phyloP scores from a whole-genome alignment of 1,140 invertebrate genomes.

The Oryctes rhinoceros region DNA sequence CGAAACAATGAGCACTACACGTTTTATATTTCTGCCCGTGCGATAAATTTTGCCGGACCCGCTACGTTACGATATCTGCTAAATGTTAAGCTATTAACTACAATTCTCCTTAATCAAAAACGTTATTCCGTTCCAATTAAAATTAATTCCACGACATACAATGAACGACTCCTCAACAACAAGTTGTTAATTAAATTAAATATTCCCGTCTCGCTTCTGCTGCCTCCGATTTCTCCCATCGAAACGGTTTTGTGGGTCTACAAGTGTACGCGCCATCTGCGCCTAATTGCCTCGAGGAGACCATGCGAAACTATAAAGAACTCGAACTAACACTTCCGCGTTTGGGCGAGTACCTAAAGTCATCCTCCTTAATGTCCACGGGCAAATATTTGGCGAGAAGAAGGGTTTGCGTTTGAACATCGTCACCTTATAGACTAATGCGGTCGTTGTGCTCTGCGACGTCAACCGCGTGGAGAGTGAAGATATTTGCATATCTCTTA shows the following conservation, averaged over 20 bases:
- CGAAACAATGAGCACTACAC: no score
- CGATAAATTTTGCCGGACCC: background rate
- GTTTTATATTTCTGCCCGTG: no score
- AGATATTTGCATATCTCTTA: no score
- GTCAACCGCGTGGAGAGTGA: no score
- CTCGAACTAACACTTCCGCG: background rate
- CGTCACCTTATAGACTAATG: background rate
- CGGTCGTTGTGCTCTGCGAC: background rate
- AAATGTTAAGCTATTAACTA: background rate
- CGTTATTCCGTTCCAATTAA: slow-evolving; percentile 3
- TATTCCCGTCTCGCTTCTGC: background rate
- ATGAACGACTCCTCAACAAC: background rate
- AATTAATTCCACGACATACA: background rate
- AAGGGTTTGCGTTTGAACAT: background rate
- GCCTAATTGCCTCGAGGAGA: background rate
- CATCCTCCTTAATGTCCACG: background rate
- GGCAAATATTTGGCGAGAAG: slow-evolving; percentile 7
- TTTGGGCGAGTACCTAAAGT: background rate
- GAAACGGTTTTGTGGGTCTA: background rate
- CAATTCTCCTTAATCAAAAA: slow-evolving; percentile 19
- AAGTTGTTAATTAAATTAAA: slow-evolving; percentile 16
- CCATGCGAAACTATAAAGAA: background rate
- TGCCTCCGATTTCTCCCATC: background rate
- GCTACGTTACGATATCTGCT: background rate
- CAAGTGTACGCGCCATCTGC: background rate